These are phyloP conservation scores for Zonitis immaculata DNA, from an alignment of 2,888 invertebrate genomes.

Conservation along the genomic window DNA sequence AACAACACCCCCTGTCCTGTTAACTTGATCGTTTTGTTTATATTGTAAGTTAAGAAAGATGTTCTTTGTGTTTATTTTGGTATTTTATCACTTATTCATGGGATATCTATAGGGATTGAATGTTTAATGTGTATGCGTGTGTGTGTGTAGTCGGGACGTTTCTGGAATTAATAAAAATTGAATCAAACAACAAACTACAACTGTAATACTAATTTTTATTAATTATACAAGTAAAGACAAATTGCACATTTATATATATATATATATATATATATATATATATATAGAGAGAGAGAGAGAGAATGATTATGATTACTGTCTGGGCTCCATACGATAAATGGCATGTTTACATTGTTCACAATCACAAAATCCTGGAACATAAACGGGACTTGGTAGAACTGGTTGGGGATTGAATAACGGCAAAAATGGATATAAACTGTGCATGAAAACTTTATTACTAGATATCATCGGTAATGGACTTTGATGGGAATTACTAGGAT, in stretches of 20 bases:
- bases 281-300: no score
- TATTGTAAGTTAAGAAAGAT: constrained; percentile 47
- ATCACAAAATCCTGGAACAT: constrained; percentile 48
- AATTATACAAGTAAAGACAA: constrained; percentile 5
- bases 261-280: no score
- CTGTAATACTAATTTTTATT: neutral
- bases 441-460: constrained; percentile 46
- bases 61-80: constrained; percentile 42
- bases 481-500: constrained; percentile 32
- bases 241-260: constrained; percentile 9
- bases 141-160: constrained; percentile 18
- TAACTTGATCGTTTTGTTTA: constrained; percentile 46
- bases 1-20: constrained; percentile 32
- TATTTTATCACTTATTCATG: constrained; percentile 34
- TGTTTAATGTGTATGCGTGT: no score
- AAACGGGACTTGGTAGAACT: constrained; percentile 46
- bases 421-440: constrained; percentile 48
- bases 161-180: constrained; percentile 19
- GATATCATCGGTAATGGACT: constrained; percentile 41
- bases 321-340: constrained; percentile 38
- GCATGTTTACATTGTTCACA: constrained; percentile 48
- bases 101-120: constrained; percentile 10
- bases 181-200: neutral
- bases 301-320: constrained; percentile 9
- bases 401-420: constrained; percentile 47